Conservation (phyloP, 2,113 vertebrate species). For the Corvus moneduloides region DNA sequence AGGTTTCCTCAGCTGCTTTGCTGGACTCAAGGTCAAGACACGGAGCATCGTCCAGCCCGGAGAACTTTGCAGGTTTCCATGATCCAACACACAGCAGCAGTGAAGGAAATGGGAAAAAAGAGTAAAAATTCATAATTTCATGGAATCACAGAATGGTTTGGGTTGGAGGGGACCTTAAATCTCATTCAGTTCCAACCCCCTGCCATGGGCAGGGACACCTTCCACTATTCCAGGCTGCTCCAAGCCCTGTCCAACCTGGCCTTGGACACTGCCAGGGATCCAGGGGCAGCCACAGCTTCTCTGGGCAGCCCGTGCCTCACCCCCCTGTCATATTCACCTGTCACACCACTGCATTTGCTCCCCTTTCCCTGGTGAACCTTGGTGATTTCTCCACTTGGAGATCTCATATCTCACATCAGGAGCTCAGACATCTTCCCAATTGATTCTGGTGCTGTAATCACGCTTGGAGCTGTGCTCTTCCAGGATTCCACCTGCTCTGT, state of each 20-base stretch:
- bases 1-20: neutral
- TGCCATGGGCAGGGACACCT: neutral
- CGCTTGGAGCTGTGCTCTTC: neutral
- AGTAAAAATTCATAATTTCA: neutral
- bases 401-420: neutral
- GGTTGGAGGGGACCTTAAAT: neutral
- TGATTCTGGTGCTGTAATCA: rapidly evolving
- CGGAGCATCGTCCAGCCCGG: rapidly evolving
- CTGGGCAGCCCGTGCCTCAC: neutral
- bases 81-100: neutral
- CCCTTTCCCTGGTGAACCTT: neutral
- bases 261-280: neutral
- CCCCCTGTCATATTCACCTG: neutral
- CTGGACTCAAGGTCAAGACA: neutral
- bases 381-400: rapidly evolving
- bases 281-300: neutral
- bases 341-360: neutral
- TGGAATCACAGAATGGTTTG: neutral
- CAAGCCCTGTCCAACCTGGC: rapidly evolving
- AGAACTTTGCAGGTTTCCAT: neutral
- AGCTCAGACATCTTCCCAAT: neutral
- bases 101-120: neutral
- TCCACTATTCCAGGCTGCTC: rapidly evolving
- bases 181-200: rapidly evolving
- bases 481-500: neutral